phyloP scores from a whole-genome alignment of 2,888 invertebrate genomes.

The Sphecodes monilicornis region DNA sequence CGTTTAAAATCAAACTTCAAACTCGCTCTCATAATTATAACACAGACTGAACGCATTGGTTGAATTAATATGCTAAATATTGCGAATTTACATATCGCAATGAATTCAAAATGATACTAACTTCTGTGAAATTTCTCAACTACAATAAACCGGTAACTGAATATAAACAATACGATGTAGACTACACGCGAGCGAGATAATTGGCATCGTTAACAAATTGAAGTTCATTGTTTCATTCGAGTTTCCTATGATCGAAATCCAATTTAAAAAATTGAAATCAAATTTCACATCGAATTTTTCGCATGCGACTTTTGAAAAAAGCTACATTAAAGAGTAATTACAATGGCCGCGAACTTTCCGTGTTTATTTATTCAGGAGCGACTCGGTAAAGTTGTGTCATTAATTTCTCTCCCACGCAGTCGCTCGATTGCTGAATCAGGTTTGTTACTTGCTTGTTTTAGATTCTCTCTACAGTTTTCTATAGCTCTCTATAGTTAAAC shows the following conservation, averaged over 20 bases:
- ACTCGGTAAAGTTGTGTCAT: neutral
- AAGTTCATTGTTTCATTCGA: too few species aligned
- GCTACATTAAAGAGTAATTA: neutral
- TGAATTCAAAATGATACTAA: neutral
- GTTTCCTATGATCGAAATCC: neutral
- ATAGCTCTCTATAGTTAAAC: too few species aligned
- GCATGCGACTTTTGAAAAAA: neutral
- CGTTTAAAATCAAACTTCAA: neutral
- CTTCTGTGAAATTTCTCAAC: neutral
- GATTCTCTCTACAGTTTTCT: neutral
- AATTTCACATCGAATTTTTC: neutral
- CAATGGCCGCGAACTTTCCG: neutral
- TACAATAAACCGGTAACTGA: neutral
- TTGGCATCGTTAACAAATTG: neutral
- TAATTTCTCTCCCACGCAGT: neutral
- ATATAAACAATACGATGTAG: neutral
- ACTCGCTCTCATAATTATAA: neutral
- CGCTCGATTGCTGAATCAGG: neutral
- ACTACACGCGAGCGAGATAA: neutral
- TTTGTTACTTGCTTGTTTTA: neutral
- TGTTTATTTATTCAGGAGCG: conserved; percentile 1
- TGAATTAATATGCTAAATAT: neutral
- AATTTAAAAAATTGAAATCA: neutral
- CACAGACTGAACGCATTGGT: neutral
- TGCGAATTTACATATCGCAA: neutral